Evolutionary conservation across 2,797 vertebrate genomes (phyloP), one percentile per base, ranked within the genome.

Genomic region (Ibycter americanus): DNA sequence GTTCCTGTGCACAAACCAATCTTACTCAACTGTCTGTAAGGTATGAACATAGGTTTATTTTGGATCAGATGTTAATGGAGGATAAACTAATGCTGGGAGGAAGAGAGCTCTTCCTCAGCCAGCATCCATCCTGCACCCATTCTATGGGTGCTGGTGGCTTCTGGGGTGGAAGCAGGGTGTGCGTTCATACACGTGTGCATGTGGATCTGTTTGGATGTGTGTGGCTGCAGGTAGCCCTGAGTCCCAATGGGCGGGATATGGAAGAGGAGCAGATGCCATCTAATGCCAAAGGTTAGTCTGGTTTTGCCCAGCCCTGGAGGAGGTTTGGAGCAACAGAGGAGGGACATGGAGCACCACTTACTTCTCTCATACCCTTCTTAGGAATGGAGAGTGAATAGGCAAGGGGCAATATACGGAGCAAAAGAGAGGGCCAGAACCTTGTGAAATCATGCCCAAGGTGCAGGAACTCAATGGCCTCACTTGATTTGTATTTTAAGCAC

Each of bases 111-210:
- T 59, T 91, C 17, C 46, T 88, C 42, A 70, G 8, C n/a, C 16
- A 52, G 34, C 20, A 46, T 51, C 62, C 29, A 9, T 32, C 17
- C 26, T 36, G 26, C 31, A 20, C 34, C 18, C 1, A 0, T 51
- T 61, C 38, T 67, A 1, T 32, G 40, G 34, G 27, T 55, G 44
- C 49, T 61, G 20, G 46, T 83, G 72, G 9, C 38, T 72, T 68
- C 65, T 76, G 59, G 44, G 3, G 2, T 22, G 25, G 52, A 40
- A 86, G 27, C 31, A 55, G 65, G 21, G 34, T 31, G 49, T 21
- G 36, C 44, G n/a, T 34, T 51, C 4, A 8, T 29, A 36, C 12
- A 18, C 0, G 2, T 34, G 31, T 34, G 16, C 6, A 0, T 14
- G 4, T 51, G 67, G 26, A 7, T 55, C 17, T 73, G 54, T 62